phyloP scores from a whole-genome alignment of 2,888 invertebrate genomes.

The Ceraclea dissimilis region DNA sequence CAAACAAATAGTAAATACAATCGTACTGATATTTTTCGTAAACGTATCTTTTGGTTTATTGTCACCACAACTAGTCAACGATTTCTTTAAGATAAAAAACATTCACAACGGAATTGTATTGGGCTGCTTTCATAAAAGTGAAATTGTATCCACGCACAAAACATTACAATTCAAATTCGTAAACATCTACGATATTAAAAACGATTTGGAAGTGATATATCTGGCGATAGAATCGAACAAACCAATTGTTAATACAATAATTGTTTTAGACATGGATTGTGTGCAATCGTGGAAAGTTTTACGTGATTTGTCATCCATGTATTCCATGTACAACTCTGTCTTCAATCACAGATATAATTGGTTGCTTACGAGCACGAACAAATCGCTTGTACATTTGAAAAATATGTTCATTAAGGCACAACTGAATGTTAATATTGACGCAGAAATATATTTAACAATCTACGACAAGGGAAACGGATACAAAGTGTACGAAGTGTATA shows the following conservation, averaged over 20 bases:
- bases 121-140: constrained; percentile 31
- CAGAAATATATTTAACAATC: constrained; percentile 39
- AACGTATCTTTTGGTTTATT: background rate
- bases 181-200: constrained; percentile 7
- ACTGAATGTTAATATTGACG: constrained; percentile 41
- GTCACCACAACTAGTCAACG: constrained; percentile 26
- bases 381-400: constrained; percentile 29
- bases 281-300: constrained; percentile 10
- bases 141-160: constrained; percentile 13
- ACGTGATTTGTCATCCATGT: constrained; percentile 8
- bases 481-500: constrained; percentile 44
- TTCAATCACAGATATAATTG: constrained; percentile 36
- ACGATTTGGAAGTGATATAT: background rate
- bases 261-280: constrained; percentile 18
- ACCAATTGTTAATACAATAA: constrained; percentile 15
- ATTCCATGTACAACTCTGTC: constrained; percentile 8
- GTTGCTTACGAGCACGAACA: constrained; percentile 35
- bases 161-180: background rate
- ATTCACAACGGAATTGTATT: constrained; percentile 32
- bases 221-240: background rate
- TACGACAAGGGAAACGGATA: constrained; percentile 28
- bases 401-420: constrained; percentile 32
- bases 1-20: no score
- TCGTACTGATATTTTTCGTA: no score
- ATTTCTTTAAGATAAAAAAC: constrained; percentile 35